Evolutionary conservation across 1,140 invertebrate genomes (phyloP).

Genomic region (Nebria ingens): DNA sequence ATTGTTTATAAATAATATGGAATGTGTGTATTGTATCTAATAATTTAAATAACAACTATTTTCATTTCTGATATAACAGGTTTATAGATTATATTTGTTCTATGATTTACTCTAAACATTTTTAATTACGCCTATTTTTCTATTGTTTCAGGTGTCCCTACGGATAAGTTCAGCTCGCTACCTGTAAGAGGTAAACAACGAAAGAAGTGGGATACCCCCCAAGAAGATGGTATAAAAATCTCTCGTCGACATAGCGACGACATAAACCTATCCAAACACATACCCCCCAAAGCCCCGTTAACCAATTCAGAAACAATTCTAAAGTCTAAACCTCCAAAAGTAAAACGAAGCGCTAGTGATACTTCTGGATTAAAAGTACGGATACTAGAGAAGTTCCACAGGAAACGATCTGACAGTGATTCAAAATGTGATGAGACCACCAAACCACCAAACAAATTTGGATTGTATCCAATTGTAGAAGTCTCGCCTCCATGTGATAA

Average conservation of each 20-base stretch:
- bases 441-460: conserved; percentile 39
- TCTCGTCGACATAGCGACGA: conserved; percentile 30
- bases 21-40: too few species aligned
- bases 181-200: conserved; percentile 40
- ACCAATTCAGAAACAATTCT: conserved; percentile 32
- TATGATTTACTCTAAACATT: too few species aligned
- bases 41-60: too few species aligned
- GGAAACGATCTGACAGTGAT: conserved; percentile 38
- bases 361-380: conserved; percentile 45
- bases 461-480: conserved; percentile 69
- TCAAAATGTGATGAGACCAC: conserved; percentile 26
- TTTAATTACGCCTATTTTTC: too few species aligned
- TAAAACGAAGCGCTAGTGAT: conserved; percentile 57
- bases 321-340: conserved; percentile 34
- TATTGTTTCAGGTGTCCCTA: conserved; percentile 35
- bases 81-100: too few species aligned
- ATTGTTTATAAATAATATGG: too few species aligned
- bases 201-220: conserved; percentile 35
- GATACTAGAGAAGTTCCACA: conserved; percentile 37
- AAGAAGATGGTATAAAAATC: conserved; percentile 21
- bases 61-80: too few species aligned
- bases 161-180: conserved; percentile 52
- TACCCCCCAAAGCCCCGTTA: conserved; percentile 28
- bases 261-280: conserved; percentile 12
- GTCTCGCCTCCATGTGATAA: conserved; percentile 48